A percentile compares a stretch with the other conserved stretches of the same genome.
phyloP scores from a whole-genome alignment of 1,140 invertebrate species.

The Orius laevigatus region DNA sequence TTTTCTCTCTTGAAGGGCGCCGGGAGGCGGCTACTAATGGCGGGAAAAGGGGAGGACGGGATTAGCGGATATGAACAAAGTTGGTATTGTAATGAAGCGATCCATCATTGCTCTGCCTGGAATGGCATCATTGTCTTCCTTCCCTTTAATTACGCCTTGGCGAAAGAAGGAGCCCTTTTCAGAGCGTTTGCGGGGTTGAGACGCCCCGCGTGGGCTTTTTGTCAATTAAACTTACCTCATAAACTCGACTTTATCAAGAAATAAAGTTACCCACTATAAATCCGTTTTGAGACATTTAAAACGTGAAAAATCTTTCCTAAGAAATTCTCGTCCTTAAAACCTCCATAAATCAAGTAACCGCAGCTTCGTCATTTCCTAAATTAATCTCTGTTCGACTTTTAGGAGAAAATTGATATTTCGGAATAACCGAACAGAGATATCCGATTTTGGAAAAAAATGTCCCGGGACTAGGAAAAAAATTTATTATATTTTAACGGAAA shows the following conservation, averaged over 20 bases:
- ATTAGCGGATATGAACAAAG: constrained; percentile 12
- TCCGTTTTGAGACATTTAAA: no score
- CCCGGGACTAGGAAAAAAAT: no score
- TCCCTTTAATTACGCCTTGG: constrained; percentile 6
- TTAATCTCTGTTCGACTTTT: no score
- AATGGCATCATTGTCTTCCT: constrained; percentile 6
- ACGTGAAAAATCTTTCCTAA: no score
- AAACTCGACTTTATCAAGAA: constrained; percentile 8
- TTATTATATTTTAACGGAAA: no score
- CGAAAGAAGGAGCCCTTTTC: constrained; percentile 5
- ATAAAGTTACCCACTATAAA: background rate
- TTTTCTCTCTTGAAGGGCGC: background rate
- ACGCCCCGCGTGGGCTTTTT: constrained; percentile 1
- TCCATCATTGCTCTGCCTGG: constrained; percentile 8
- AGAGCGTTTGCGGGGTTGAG: background rate
- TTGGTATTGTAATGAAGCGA: constrained; percentile 12
- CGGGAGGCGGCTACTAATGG: background rate
- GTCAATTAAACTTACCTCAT: constrained; percentile 12
- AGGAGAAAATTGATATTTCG: no score
- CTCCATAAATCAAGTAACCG: no score
- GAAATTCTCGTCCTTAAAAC: no score
- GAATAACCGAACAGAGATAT: no score
- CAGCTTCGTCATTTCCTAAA: no score
- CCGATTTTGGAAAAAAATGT: no score
- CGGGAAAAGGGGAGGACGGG: background rate